A percentile compares a stretch with the other conserved stretches of the same genome.
Evolutionary conservation across 2,797 vertebrate species (phyloP).

Genomic region (Ambastaia sidthimunki): DNA sequence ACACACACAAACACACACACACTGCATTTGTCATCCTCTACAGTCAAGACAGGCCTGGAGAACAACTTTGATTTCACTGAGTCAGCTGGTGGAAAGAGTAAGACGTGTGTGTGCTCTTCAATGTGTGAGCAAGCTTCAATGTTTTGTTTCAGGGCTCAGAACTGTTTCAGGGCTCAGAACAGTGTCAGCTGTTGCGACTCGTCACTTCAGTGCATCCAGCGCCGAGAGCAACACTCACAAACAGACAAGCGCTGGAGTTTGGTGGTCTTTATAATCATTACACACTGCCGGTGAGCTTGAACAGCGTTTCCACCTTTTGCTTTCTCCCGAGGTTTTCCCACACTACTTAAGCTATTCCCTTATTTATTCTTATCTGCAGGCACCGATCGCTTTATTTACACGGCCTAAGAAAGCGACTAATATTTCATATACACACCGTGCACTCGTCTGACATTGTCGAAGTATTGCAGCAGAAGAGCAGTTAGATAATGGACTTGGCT

Average conservation of each 20-base stretch:
- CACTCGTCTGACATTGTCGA: conserved; percentile 15
- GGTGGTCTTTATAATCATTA: conserved; percentile 19
- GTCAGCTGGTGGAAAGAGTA: conserved; percentile 16
- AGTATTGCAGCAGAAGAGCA: neutral
- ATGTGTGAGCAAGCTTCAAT: conserved; percentile 13
- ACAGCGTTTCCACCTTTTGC: neutral
- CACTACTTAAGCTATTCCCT: conserved; percentile 38
- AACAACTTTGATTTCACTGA: conserved; percentile 40
- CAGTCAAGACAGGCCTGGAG: conserved; percentile 1
- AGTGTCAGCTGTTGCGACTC: conserved; percentile 6
- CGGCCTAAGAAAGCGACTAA: conserved; percentile 61
- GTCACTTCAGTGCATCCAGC: neutral
- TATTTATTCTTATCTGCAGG: conserved; percentile 71
- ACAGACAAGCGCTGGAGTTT: neutral
- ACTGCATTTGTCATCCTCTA: conserved; percentile 45
- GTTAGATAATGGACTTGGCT: conserved; percentile 4
- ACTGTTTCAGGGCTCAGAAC: conserved; percentile 20
- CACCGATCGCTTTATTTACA: conserved; percentile 73
- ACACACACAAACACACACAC: neutral
- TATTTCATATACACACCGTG: conserved; percentile 64
- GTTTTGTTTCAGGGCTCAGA: conserved; percentile 23
- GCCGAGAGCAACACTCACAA: neutral
- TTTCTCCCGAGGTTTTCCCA: conserved; percentile 20
- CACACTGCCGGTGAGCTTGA: neutral
- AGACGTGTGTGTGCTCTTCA: neutral